A percentile compares a stretch with the other conserved stretches of the same genome.
These are phyloP conservation scores for Oscarella lobularis DNA, from an alignment of 37 sponge, comb jelly and placozoan genomes.

Conservation along the genomic window DNA sequence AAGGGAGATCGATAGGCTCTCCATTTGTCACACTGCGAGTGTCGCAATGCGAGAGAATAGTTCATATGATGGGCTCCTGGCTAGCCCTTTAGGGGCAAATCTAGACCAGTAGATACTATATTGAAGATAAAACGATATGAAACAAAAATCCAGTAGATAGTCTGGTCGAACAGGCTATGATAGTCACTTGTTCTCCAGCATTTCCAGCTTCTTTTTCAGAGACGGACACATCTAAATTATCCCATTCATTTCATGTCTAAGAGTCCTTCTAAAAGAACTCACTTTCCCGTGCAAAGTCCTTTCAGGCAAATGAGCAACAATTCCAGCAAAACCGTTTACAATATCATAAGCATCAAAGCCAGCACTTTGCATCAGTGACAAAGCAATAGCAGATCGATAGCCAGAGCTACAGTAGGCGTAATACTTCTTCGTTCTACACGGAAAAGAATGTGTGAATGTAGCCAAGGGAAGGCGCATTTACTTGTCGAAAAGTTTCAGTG, in stretches of 20 bases:
- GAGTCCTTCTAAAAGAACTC: background rate
- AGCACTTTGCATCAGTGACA: conserved; percentile 30
- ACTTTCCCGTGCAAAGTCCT: conserved; percentile 47
- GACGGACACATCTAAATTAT: background rate
- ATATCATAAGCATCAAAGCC: conserved; percentile 49
- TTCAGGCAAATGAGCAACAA: conserved; percentile 33
- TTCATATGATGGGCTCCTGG: too few species aligned
- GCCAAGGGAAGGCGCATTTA: background rate
- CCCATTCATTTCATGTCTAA: background rate
- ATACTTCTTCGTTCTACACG: conserved; percentile 24
- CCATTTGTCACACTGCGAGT: too few species aligned
- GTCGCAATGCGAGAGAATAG: too few species aligned
- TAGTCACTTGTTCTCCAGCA: too few species aligned
- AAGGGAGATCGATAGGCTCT: too few species aligned
- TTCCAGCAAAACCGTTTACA: conserved; percentile 55
- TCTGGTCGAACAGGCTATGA: too few species aligned
- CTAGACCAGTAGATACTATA: too few species aligned
- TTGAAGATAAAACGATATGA: too few species aligned
- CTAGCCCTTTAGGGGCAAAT: too few species aligned
- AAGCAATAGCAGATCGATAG: conserved; percentile 60
- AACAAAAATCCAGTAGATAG: too few species aligned
- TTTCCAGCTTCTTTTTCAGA: too few species aligned
- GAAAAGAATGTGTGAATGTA: background rate
- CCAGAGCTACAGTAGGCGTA: conserved; percentile 54
- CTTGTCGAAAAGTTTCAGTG: background rate